Percentiles rank a stretch among this genome's conserved stretches.
Evolutionary conservation across 2,113 vertebrate genomes (phyloP).

Genomic region (Alces alces): DNA sequence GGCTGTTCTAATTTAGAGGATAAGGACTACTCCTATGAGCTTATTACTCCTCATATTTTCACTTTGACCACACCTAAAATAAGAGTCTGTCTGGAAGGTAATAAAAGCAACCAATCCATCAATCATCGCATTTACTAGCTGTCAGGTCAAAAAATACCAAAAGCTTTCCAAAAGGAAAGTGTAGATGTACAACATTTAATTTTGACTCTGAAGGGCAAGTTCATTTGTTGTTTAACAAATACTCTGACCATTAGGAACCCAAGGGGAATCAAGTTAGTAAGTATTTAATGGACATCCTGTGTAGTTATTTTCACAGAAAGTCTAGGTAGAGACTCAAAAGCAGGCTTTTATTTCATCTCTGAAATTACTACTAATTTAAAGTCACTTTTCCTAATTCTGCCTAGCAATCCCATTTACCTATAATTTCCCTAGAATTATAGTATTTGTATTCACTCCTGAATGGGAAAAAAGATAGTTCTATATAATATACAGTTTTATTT

Average conservation of each 20-base stretch:
- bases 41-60: neutral
- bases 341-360: neutral
- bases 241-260: neutral
- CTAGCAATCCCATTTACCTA: neutral
- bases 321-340: neutral
- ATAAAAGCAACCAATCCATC: neutral
- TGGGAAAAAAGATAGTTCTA: neutral
- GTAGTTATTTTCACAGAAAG: neutral
- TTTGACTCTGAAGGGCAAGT: neutral
- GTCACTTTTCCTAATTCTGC: neutral
- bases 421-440: neutral
- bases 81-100: neutral
- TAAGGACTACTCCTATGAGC: neutral
- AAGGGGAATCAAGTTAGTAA: neutral
- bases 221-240: conserved; percentile 20
- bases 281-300: neutral
- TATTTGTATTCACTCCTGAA: conserved; percentile 6
- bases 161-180: neutral
- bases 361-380: conserved; percentile 30
- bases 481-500: neutral
- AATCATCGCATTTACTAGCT: neutral
- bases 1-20: neutral
- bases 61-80: neutral
- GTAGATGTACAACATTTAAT: neutral
- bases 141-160: neutral